Percentiles rank a stretch among this genome's conserved stretches.
Conservation (phyloP, 2,888 invertebrate species). For the Eurytoma californica region DNA sequence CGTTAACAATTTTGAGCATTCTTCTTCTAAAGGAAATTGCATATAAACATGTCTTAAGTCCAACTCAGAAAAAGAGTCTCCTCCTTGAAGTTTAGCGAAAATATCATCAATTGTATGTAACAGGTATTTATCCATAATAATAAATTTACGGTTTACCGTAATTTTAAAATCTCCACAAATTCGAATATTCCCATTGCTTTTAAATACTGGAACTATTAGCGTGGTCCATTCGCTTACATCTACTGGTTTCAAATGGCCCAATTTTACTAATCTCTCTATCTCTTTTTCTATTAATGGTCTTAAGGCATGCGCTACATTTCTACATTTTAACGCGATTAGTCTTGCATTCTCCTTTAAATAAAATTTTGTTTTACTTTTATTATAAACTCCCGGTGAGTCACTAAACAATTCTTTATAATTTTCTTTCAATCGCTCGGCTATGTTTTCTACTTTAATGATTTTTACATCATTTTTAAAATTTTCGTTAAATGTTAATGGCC, state of each 20-base stretch:
- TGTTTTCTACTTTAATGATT: no score
- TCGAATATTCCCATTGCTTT: not conserved
- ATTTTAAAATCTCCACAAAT: not conserved
- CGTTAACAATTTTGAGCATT: not conserved
- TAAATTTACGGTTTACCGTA: not conserved
- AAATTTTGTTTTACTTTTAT: not conserved
- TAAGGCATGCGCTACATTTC: not conserved
- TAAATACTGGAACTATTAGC: not conserved
- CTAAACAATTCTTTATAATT: constrained; percentile 2
- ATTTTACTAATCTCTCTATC: not conserved
- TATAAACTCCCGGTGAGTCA: not conserved
- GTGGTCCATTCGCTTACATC: not conserved
- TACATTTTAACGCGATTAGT: not conserved
- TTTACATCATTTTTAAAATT: no score
- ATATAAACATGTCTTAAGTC: not conserved
- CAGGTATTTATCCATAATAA: not conserved
- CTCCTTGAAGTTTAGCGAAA: not conserved
- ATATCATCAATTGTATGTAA: not conserved
- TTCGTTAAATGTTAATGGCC: no score
- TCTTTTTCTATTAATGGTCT: not conserved
- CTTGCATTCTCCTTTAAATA: not conserved
- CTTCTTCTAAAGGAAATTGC: not conserved
- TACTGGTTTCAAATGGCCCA: not conserved
- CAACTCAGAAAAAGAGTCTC: not conserved
- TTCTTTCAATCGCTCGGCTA: no score